Percentiles rank a stretch among this genome's conserved stretches.
Conservation (phyloP, 2,797 vertebrate species). For the Amblyopsis hoosieri region DNA sequence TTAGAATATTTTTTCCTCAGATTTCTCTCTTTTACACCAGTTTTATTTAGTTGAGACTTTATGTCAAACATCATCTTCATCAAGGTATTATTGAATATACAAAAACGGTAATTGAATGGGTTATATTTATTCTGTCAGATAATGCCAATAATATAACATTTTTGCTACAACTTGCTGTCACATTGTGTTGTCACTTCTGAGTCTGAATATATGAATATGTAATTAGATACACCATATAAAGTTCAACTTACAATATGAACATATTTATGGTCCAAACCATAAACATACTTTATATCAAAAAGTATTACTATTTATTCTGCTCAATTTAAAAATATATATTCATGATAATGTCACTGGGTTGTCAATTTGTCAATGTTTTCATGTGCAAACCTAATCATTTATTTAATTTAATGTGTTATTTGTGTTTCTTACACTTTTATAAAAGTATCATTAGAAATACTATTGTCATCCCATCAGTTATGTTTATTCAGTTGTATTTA, state of each 20-base stretch:
- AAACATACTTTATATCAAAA: too few species aligned
- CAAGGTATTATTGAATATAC: too few species aligned
- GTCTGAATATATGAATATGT: too few species aligned
- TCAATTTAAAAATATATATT: too few species aligned
- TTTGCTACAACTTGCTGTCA: not conserved
- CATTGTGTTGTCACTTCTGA: slow-evolving; percentile 4
- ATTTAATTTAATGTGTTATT: slow-evolving; percentile 21
- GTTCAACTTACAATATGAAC: too few species aligned
- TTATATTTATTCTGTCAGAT: not conserved
- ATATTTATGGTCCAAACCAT: too few species aligned
- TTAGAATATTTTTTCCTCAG: slow-evolving; percentile 23
- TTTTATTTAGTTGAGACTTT: not conserved
- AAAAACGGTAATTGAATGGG: too few species aligned
- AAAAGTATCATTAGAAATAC: not conserved
- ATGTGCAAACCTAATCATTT: slow-evolving; percentile 2
- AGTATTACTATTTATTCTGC: too few species aligned
- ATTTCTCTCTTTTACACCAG: slow-evolving; percentile 5
- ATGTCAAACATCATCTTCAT: too few species aligned
- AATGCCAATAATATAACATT: not conserved
- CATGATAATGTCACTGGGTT: not conserved
- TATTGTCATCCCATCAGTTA: slow-evolving; percentile 19
- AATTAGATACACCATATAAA: too few species aligned
- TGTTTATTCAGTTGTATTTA: slow-evolving; percentile 59
- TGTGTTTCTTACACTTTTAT: slow-evolving; percentile 11
- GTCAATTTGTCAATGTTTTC: slow-evolving; percentile 22